These are phyloP conservation scores for Spinibarbus caldwelli DNA, from an alignment of 2,797 vertebrate genomes.

Conservation along the genomic window DNA sequence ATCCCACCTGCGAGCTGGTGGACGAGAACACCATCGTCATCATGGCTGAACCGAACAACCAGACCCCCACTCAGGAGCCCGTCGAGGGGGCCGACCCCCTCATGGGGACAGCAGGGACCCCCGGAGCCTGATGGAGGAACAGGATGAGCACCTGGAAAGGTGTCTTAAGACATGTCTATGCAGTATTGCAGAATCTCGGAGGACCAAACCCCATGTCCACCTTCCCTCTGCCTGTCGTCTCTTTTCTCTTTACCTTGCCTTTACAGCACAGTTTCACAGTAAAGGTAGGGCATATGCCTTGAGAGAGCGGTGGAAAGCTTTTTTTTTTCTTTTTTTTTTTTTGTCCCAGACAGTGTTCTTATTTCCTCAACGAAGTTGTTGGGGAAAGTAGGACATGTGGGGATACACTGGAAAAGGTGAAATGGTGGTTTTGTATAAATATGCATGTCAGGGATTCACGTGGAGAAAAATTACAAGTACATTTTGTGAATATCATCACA, in stretches of 20 bases:
- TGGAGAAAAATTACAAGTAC: conserved; percentile 40
- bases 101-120: conserved; percentile 89
- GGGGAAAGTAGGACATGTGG: conserved; percentile 23
- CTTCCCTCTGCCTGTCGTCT: conserved; percentile 48
- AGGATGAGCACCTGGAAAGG: conserved; percentile 1
- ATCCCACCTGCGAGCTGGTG: conserved; percentile 89
- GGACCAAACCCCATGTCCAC: conserved; percentile 65
- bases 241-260: conserved; percentile 44
- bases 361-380: conserved; percentile 31
- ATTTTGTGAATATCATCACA: conserved; percentile 15
- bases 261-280: conserved; percentile 8
- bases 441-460: conserved; percentile 47
- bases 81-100: conserved; percentile 81
- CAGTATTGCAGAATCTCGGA: conserved; percentile 42
- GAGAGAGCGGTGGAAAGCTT: background rate
- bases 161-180: background rate
- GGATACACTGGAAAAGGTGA: background rate
- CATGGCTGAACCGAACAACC: conserved; percentile 72
- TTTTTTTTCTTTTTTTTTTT: too few species aligned
- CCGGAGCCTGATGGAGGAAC: conserved; percentile 83
- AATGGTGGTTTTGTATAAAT: conserved; percentile 49
- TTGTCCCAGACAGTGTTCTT: conserved; percentile 22
- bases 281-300: conserved; percentile 1
- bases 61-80: conserved; percentile 77
- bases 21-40: conserved; percentile 90